Conservation (phyloP, 2,113 vertebrate genomes). For the Sterrhoptilus dennistouni region DNA sequence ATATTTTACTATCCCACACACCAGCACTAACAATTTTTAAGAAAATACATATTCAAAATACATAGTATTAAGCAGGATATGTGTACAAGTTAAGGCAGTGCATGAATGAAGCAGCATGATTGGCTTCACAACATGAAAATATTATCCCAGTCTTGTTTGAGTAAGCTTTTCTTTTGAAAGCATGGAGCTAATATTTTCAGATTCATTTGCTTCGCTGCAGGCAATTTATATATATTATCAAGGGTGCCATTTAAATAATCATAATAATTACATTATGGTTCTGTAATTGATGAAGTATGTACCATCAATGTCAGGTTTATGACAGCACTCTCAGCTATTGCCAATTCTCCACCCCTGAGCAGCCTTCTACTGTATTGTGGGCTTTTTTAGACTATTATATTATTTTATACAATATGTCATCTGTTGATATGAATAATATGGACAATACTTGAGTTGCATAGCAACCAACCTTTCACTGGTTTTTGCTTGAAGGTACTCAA, state of each 20-base stretch:
- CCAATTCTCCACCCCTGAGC: constrained; percentile 56
- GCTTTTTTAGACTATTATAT: constrained; percentile 39
- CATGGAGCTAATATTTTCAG: not conserved
- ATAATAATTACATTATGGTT: constrained; percentile 20
- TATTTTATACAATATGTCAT: constrained; percentile 68
- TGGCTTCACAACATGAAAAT: not conserved
- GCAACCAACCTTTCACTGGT: constrained; percentile 71
- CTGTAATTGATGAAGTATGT: constrained; percentile 16
- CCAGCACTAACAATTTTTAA: not conserved
- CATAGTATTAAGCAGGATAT: not conserved
- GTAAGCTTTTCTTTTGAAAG: constrained; percentile 6
- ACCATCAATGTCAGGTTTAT: constrained; percentile 27
- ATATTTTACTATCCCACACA: not conserved
- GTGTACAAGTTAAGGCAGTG: not conserved
- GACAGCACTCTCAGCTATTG: constrained; percentile 52
- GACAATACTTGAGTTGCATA: constrained; percentile 71
- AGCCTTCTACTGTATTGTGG: constrained; percentile 54
- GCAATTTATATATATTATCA: constrained; percentile 40
- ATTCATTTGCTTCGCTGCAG: not conserved
- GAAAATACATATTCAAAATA: not conserved
- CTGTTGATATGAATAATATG: constrained; percentile 58
- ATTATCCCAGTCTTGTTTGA: not conserved
- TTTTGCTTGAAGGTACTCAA: constrained; percentile 63
- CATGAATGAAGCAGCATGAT: not conserved
- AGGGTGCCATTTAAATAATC: constrained; percentile 42